Evolutionary conservation across 2,888 invertebrate species (phyloP), one percentile per base, ranked within the genome.

Genomic region (Mesochorus sp.): DNA sequence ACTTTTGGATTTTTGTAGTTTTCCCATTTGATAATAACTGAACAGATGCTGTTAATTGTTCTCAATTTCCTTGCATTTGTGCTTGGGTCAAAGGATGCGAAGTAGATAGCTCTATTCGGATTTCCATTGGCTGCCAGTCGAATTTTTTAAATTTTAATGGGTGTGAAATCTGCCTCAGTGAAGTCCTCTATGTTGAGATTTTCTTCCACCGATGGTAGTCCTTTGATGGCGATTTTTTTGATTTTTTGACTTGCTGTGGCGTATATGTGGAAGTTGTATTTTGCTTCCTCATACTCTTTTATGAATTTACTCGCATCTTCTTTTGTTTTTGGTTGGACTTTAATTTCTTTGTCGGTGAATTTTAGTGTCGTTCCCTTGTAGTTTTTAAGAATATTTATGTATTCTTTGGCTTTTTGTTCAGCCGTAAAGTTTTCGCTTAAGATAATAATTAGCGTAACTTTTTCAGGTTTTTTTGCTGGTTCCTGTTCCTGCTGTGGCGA

Each of bases 1-100:
- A 39, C 37, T 61, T 66, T 81, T 0, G 76, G 62, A 34, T 78
- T 83, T 14, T 31, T 51, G 24, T 81, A 79, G 10, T 66, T 76
- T 21, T 80, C 81, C 82, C 83, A 84, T 0, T 10, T 37, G 1
- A 84, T 44, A 49, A 19, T 73, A 0, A 66, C 31, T 24, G 55
- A 24, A 47, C 39, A 55, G 4, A 73, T 28, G 24, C 49, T 49
- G 26, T 24, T 49, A 0, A 74, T 57, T 5, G 37, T 34, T 14
- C 47, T 37, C 21, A 62, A 49, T 44, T 49, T 39, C 14, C 28
- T 49, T 1, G 14, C 26, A 2, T 66, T 51, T n/a, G 34, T 37
- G 8, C 6, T 3, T 1, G 51, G 37, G 3, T 66, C 21, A 5
- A 47, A 47, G 1, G 62, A 28, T 1, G 34, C 31, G 10, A 62